Base-by-base conservation (phyloP, 2,113 vertebrate genomes). In the Microcebus tavaratra region DNA sequence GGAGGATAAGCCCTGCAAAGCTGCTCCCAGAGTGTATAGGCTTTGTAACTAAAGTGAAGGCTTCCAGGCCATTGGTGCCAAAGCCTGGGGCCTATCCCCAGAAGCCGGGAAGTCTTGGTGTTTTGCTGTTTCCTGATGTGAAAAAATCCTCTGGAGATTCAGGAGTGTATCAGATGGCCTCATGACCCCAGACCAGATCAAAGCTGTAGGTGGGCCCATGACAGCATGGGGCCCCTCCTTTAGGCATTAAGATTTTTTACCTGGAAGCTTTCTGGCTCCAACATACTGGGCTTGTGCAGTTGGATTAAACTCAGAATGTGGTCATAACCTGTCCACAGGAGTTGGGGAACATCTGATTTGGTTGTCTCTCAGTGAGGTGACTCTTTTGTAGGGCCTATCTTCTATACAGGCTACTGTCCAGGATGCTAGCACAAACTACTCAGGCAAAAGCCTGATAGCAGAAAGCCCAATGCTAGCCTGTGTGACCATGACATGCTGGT, bases 381-480 rank as follows among this genome's bases (percentile, higher is more conserved):
- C 31, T 53, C 12, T 82, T 93, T 53, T 95, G 34, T 96, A 83
- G 34, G 95, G 17, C 39, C 59, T 27, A 21, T 95, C 70, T 93
- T 96, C 17, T 78, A 0, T 63, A 45, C 4, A n/a, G 45, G 36
- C 55, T 90, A 25, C 29, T 55, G n/a, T 79, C 63, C 29, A 67
- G 45, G 59, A 59, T 80, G 50, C 65, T 65, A 94, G 25, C 34
- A 79, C 6, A 63, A 50, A 68, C 79, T 29, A 12, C 80, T 96
- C 42, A 85, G 82, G 21, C n/a, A 88, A 75, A 42, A 94, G 13
- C 20, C 63, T 80, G 45, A 61, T 48, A 50, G 45, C 76, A 83
- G 80, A 86, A 97, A 78, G 27, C 50, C 75, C 14, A n/a, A 2
- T 72, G 45, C 88, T 85, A 63, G n/a, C 7, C 21, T 67, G 34